These are phyloP conservation scores for Coreoperca whiteheadi DNA, from an alignment of 2,113 vertebrate species.

Conservation along the genomic window DNA sequence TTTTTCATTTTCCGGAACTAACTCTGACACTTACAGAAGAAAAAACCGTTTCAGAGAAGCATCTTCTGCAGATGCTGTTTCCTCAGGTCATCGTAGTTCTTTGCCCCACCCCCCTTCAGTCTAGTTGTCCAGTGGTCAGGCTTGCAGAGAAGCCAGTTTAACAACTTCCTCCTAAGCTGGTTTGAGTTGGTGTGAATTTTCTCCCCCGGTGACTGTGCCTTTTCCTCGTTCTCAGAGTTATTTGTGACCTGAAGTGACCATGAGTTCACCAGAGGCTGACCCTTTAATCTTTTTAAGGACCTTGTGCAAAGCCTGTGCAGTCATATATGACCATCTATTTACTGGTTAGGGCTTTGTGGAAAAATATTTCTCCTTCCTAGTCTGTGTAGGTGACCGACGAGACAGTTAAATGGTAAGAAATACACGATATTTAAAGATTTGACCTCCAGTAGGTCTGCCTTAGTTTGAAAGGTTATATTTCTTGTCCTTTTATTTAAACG, in stretches of 20 bases:
- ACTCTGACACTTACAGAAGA: background rate
- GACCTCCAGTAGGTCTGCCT: background rate
- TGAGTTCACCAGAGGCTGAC: slow-evolving; percentile 36
- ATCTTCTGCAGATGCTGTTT: background rate
- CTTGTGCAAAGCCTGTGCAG: slow-evolving; percentile 3
- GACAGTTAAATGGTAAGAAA: background rate
- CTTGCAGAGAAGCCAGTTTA: slow-evolving; percentile 11
- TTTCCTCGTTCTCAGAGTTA: slow-evolving; percentile 44
- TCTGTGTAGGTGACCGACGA: background rate
- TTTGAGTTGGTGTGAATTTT: slow-evolving; percentile 1
- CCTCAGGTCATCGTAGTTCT: background rate
- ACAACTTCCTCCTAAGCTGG: slow-evolving; percentile 20
- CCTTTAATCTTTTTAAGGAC: slow-evolving; percentile 5
- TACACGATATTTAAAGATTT: background rate
- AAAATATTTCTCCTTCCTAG: background rate
- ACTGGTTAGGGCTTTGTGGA: background rate
- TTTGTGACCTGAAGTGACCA: slow-evolving; percentile 32
- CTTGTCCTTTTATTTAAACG: background rate
- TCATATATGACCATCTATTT: background rate
- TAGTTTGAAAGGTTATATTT: background rate
- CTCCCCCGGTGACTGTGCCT: background rate
- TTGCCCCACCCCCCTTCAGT: too few species aligned
- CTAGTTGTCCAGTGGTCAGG: background rate
- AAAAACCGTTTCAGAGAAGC: background rate
- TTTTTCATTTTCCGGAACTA: background rate